Conservation (phyloP, 2,797 vertebrate genomes). For the Rhadinocentrus ornatus region DNA sequence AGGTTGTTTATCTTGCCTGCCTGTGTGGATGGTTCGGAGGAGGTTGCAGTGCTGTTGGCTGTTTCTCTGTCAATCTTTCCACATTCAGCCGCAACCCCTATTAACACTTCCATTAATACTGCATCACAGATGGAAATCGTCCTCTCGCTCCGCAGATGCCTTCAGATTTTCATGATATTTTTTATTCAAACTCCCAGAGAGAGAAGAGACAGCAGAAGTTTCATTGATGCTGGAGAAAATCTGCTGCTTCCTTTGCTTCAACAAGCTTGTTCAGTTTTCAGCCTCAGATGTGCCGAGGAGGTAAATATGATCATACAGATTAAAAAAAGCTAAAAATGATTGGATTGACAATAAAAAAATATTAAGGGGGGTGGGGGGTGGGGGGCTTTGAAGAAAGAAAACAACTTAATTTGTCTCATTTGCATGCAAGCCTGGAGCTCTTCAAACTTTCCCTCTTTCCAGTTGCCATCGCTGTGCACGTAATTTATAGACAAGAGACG, state of each 20-base stretch:
- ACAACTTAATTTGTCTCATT: slow-evolving; percentile 71
- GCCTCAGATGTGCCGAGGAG: slow-evolving; percentile 23
- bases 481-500: slow-evolving; percentile 74
- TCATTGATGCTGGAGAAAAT: slow-evolving; percentile 40
- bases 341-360: slow-evolving; percentile 32
- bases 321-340: slow-evolving; percentile 13
- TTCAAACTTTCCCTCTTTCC: slow-evolving; percentile 77
- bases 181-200: slow-evolving; percentile 51
- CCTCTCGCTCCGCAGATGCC: slow-evolving; percentile 54
- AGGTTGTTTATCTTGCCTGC: slow-evolving; percentile 34
- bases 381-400: slow-evolving; percentile 34
- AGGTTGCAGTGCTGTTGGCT: slow-evolving; percentile 48
- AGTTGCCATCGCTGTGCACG: background rate
- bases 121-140: slow-evolving; percentile 70
- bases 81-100: slow-evolving; percentile 58
- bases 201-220: slow-evolving; percentile 39
- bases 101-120: slow-evolving; percentile 72
- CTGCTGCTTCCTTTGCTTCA: background rate
- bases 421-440: slow-evolving; percentile 74
- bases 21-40: slow-evolving; percentile 43
- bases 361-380: background rate
- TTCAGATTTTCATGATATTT: slow-evolving; percentile 64
- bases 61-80: slow-evolving; percentile 48
- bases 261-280: slow-evolving; percentile 4
- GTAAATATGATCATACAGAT: slow-evolving; percentile 23